These are phyloP conservation scores for Actinostola sp. DNA, from an alignment of 92 coral and sea anemone genomes.

Conservation along the genomic window DNA sequence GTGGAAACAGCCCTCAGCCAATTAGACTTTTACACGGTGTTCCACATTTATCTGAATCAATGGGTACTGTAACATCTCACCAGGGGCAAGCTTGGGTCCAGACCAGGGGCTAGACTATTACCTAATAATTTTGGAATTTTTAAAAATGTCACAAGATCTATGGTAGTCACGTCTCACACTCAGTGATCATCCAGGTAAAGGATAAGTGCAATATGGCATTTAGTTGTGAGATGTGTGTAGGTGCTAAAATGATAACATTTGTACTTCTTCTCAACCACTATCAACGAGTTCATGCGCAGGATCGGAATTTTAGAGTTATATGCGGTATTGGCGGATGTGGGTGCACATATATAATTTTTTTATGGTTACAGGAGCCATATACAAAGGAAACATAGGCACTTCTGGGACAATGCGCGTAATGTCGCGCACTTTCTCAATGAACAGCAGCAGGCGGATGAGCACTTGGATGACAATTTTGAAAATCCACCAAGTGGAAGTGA, in stretches of 20 bases:
- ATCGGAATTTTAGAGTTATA: slow-evolving; percentile 18
- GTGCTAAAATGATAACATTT: slow-evolving; percentile 24
- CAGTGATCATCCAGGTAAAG: not conserved
- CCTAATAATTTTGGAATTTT: not conserved
- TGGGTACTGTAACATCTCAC: no score
- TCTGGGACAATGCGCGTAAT: slow-evolving; percentile 28
- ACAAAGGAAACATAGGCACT: slow-evolving; percentile 7
- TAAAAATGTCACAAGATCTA: not conserved
- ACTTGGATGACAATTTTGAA: no score
- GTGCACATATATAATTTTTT: slow-evolving; percentile 27
- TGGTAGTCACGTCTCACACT: not conserved
- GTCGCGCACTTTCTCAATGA: not conserved
- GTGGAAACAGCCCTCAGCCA: no score
- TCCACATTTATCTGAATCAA: no score
- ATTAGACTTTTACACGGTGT: no score
- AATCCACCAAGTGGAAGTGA: no score
- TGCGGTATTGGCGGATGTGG: slow-evolving; percentile 53
- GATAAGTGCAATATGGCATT: slow-evolving; percentile 24
- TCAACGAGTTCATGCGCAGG: slow-evolving; percentile 30
- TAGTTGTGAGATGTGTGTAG: slow-evolving; percentile 49
- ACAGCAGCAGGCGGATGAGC: no score
- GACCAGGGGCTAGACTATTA: no score
- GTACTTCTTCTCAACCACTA: slow-evolving; percentile 34
- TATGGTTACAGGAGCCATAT: slow-evolving; percentile 42
- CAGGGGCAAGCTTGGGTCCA: no score